Conservation (phyloP, 2,113 vertebrate species). For the Psittacula cyanocephala region DNA sequence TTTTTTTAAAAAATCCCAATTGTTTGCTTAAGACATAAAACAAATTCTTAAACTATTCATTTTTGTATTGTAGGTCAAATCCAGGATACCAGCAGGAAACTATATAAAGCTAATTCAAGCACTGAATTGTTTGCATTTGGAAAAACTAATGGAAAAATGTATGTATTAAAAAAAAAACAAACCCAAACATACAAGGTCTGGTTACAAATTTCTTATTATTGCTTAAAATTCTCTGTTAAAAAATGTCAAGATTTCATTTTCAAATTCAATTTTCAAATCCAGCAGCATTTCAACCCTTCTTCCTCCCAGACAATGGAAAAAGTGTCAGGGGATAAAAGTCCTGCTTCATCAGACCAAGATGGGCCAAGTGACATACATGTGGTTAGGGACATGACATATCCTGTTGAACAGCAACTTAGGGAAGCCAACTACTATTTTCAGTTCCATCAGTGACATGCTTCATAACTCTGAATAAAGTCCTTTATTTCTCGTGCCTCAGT, state of each 20-base stretch:
- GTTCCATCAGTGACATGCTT: background rate
- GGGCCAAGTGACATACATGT: background rate
- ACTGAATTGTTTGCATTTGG: background rate
- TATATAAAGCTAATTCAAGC: background rate
- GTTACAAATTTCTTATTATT: background rate
- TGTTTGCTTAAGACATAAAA: background rate
- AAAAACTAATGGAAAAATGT: background rate
- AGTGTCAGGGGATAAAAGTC: background rate
- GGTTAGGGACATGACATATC: background rate
- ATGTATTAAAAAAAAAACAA: background rate
- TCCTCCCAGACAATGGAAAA: background rate
- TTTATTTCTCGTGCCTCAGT: background rate
- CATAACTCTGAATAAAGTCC: background rate
- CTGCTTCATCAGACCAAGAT: background rate
- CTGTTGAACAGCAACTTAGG: background rate
- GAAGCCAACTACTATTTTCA: background rate
- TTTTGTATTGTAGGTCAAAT: background rate
- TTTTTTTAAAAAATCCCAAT: background rate
- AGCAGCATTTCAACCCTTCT: background rate
- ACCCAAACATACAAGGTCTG: background rate
- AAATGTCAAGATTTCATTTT: background rate
- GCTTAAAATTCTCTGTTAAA: background rate
- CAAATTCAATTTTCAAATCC: background rate
- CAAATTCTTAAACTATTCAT: background rate
- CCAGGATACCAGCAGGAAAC: background rate